These are phyloP conservation scores for Lycorma delicatula DNA, from an alignment of 1,140 invertebrate species.

Conservation along the genomic window DNA sequence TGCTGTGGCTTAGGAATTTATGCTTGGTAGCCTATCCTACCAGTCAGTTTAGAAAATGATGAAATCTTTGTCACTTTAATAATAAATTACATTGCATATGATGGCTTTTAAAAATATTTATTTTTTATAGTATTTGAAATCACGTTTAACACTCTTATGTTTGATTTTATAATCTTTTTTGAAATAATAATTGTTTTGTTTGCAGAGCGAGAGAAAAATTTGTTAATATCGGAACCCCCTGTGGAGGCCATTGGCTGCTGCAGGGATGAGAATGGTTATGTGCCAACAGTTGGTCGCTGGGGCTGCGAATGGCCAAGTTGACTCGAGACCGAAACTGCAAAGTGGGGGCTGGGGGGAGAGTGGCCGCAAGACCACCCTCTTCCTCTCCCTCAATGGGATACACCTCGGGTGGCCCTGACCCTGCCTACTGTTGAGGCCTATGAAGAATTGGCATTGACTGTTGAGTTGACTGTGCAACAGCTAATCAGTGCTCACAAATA, in stretches of 20 bases:
- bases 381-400: constrained; percentile 57
- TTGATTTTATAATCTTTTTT: background rate
- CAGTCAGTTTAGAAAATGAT: too few species aligned
- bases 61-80: too few species aligned
- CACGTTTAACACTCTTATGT: background rate
- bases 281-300: constrained; percentile 72
- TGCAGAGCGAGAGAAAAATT: constrained; percentile 46
- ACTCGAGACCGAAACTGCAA: constrained; percentile 49
- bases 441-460: constrained; percentile 63
- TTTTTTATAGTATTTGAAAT: background rate
- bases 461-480: constrained; percentile 65
- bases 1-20: too few species aligned
- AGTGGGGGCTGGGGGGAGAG: constrained; percentile 15
- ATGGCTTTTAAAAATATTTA: background rate
- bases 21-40: too few species aligned
- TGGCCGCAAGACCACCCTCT: constrained; percentile 55
- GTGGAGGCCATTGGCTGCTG: constrained; percentile 47
- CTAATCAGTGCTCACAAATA: constrained; percentile 72
- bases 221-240: constrained; percentile 44
- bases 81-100: too few species aligned
- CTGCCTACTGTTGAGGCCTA: constrained; percentile 57
- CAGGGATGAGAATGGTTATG: constrained; percentile 52
- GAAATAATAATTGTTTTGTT: constrained; percentile 15
- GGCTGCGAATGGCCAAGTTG: constrained; percentile 87
- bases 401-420: constrained; percentile 41